Percentiles rank a stretch among this genome's conserved stretches.
Evolutionary conservation across 2,888 invertebrate species (phyloP).

Genomic region (Drosophila trichaetosa): DNA sequence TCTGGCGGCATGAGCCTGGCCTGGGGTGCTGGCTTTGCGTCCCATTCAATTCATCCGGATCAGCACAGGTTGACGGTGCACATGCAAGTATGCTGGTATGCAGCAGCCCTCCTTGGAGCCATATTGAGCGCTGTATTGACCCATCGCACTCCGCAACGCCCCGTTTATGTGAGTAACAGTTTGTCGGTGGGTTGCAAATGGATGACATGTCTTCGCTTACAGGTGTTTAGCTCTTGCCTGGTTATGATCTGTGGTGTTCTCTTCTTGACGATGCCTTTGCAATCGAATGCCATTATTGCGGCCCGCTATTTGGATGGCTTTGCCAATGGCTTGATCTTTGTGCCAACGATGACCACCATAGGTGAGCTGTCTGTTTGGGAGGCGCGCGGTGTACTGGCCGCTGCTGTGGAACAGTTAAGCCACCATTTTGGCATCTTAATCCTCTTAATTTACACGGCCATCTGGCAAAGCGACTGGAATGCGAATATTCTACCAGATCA

Average conservation of each 20-base stretch:
- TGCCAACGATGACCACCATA: slow-evolving; percentile 71
- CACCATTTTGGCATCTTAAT: slow-evolving; percentile 74
- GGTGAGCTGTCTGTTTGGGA: slow-evolving; percentile 74
- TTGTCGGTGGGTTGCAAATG: neutral
- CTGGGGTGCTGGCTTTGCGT: slow-evolving; percentile 75
- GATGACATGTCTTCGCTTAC: neutral
- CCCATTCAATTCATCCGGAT: slow-evolving; percentile 62
- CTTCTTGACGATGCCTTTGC: slow-evolving; percentile 52
- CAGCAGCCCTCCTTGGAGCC: slow-evolving; percentile 75
- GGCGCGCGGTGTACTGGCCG: slow-evolving; percentile 74
- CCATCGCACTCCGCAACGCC: slow-evolving; percentile 65
- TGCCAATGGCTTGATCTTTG: slow-evolving; percentile 80
- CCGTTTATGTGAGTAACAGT: slow-evolving; percentile 69
- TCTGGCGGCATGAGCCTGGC: slow-evolving; percentile 81
- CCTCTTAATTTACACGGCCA: slow-evolving; percentile 65
- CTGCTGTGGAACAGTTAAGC: slow-evolving; percentile 68
- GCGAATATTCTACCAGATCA: slow-evolving; percentile 56
- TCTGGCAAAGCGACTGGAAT: slow-evolving; percentile 58
- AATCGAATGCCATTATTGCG: slow-evolving; percentile 51
- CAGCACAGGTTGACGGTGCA: slow-evolving; percentile 40
- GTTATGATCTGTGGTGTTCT: slow-evolving; percentile 75
- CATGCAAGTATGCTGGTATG: slow-evolving; percentile 77
- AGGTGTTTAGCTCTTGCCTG: slow-evolving; percentile 69
- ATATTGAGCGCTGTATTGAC: slow-evolving; percentile 64
- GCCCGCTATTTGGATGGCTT: slow-evolving; percentile 82